phyloP scores from a whole-genome alignment of 2,797 vertebrate species.

The Hypotaenidia philippensis region DNA sequence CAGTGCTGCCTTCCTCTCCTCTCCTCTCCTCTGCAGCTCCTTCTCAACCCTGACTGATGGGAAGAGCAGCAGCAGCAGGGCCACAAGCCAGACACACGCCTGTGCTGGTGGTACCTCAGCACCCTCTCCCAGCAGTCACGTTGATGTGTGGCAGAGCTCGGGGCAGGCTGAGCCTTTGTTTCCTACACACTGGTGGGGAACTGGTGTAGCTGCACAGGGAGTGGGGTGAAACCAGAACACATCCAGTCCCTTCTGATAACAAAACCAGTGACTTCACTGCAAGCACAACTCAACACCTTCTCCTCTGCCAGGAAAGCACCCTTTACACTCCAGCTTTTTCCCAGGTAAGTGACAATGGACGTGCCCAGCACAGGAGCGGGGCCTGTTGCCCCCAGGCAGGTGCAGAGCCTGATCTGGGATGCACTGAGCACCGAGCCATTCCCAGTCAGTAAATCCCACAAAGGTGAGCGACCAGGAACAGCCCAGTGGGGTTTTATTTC shows the following conservation, averaged over 20 bases:
- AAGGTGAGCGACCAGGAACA: not conserved
- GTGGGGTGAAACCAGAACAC: not conserved
- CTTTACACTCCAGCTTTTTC: not conserved
- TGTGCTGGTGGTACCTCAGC: not conserved
- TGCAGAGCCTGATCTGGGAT: not conserved
- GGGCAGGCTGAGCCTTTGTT: not conserved
- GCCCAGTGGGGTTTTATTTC: not conserved
- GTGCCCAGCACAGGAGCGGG: not conserved
- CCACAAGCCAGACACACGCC: not conserved
- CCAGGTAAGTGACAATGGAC: rapidly evolving
- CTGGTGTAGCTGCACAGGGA: not conserved
- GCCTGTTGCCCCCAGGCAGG: rapidly evolving
- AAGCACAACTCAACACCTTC: rapidly evolving
- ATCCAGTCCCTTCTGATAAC: not conserved
- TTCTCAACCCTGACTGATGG: rapidly evolving
- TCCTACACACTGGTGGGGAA: not conserved
- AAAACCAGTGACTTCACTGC: not conserved
- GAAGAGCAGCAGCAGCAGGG: not conserved
- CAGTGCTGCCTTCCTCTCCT: rapidly evolving
- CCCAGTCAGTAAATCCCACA: rapidly evolving
- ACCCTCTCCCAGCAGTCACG: not conserved
- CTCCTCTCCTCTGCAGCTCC: not conserved
- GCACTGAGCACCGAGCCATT: rapidly evolving
- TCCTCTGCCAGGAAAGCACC: not conserved
- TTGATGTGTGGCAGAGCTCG: not conserved